Conservation (phyloP, 2,113 vertebrate genomes). For the Podilymbus podiceps region DNA sequence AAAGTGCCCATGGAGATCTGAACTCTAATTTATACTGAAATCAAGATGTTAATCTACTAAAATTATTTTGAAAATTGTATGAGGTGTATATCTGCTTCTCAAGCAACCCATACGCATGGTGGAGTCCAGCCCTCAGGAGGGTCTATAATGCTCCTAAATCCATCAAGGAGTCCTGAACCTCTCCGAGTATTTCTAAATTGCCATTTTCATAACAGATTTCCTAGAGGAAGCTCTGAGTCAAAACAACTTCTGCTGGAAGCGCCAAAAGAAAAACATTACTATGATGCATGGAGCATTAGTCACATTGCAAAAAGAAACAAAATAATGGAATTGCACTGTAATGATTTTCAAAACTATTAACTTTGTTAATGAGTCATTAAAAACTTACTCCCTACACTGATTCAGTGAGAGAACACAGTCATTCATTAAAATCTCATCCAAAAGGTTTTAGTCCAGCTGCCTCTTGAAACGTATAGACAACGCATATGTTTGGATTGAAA, state of each 20-base stretch:
- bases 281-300: conserved; percentile 57
- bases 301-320: conserved; percentile 26
- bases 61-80: background rate
- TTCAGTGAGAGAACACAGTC: conserved; percentile 2
- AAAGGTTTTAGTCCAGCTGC: conserved; percentile 10
- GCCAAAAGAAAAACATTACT: conserved; percentile 31
- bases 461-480: background rate
- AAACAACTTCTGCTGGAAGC: conserved; percentile 19
- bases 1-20: background rate
- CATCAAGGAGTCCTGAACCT: background rate
- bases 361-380: conserved; percentile 65
- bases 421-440: conserved; percentile 49
- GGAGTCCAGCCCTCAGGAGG: background rate
- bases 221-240: background rate
- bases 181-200: background rate
- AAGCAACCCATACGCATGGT: background rate
- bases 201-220: background rate
- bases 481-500: background rate
- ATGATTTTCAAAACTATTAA: conserved; percentile 63
- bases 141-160: background rate
- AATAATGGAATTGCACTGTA: conserved; percentile 34
- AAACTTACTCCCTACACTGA: conserved; percentile 44
- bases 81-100: background rate
- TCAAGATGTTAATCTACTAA: background rate
- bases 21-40: background rate